These are phyloP conservation scores for Carollia perspicillata DNA, from an alignment of 2,113 vertebrate species.

Conservation along the genomic window DNA sequence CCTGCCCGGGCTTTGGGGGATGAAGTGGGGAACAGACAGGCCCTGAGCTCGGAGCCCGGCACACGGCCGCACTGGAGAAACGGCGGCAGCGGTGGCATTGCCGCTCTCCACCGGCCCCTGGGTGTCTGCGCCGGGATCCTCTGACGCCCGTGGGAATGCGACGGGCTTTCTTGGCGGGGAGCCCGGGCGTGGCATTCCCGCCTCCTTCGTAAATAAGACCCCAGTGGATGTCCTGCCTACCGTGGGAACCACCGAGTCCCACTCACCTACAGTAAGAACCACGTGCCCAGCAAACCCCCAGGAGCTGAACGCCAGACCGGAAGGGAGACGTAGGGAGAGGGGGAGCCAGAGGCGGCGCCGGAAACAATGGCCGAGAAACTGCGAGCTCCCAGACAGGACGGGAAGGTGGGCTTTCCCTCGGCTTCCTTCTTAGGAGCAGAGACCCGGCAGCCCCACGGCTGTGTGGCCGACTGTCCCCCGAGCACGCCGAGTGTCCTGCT, in stretches of 20 bases:
- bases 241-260: accelerated
- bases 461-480: accelerated
- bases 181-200: accelerated
- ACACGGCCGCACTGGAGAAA: accelerated
- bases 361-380: accelerated
- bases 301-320: no score
- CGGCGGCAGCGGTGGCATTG: accelerated
- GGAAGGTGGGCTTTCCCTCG: background rate
- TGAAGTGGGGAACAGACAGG: accelerated
- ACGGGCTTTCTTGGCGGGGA: accelerated
- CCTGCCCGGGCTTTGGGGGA: background rate
- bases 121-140: accelerated
- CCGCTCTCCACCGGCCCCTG: accelerated
- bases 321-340: background rate
- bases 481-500: background rate
- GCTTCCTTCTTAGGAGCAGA: background rate
- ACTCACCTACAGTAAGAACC: background rate
- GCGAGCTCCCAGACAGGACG: background rate
- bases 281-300: accelerated
- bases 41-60: accelerated
- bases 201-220: background rate
- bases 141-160: accelerated
- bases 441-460: accelerated
- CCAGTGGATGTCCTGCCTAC: accelerated
- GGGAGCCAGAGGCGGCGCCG: accelerated